Conservation (phyloP, 2,888 invertebrate species). For the Ctenicera cuprea region DNA sequence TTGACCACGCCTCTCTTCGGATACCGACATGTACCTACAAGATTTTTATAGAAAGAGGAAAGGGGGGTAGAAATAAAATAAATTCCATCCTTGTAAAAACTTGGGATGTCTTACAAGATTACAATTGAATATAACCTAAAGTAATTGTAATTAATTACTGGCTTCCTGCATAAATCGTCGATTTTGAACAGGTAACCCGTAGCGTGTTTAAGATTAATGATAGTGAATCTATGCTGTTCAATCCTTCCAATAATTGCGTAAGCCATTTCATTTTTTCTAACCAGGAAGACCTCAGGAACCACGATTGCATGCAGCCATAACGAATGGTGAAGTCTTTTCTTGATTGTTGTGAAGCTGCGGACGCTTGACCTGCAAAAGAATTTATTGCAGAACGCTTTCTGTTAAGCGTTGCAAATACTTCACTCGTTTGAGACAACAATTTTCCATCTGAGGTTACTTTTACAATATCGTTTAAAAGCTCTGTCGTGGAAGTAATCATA, state of each 20-base stretch:
- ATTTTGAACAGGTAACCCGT: conserved; percentile 48
- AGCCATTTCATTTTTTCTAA: conserved; percentile 52
- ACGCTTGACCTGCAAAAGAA: background rate
- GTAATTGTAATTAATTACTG: conserved; percentile 36
- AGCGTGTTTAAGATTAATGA: conserved; percentile 48
- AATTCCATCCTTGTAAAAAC: too few relatives aligned
- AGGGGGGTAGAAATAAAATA: too few relatives aligned
- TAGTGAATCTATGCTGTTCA: conserved; percentile 42
- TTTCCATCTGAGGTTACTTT: background rate
- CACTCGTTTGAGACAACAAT: background rate
- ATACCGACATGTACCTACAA: too few relatives aligned
- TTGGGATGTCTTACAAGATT: too few relatives aligned
- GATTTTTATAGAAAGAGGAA: too few relatives aligned
- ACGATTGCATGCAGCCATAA: conserved; percentile 49
- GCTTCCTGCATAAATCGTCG: conserved; percentile 38
- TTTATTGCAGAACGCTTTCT: too few relatives aligned
- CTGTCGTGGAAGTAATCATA: conserved; percentile 32
- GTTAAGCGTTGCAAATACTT: too few relatives aligned
- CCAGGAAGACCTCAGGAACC: conserved; percentile 57
- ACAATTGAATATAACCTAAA: too few relatives aligned
- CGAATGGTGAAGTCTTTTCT: conserved; percentile 38
- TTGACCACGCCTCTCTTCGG: too few relatives aligned
- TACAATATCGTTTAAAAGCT: conserved; percentile 16
- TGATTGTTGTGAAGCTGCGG: background rate
- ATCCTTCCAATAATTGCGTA: conserved; percentile 37